Conservation (phyloP, 1,140 invertebrate species). For the Homalodisca vitripennis region DNA sequence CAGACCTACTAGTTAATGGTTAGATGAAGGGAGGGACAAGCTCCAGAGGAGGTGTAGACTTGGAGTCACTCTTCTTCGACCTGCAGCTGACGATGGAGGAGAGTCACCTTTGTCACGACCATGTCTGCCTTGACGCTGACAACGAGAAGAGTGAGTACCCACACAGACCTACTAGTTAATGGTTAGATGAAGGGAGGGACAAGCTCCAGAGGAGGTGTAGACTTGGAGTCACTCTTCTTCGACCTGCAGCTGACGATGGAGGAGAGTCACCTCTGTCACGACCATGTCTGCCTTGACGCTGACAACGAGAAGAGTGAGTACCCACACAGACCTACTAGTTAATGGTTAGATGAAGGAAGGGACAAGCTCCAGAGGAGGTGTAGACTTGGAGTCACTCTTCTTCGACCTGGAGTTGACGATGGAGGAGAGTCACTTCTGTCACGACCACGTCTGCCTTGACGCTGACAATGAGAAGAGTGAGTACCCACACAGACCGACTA, state of each 20-base stretch:
- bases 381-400: constrained; percentile 80
- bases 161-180: too few relatives aligned
- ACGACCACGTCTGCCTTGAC: constrained; percentile 65
- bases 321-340: too few relatives aligned
- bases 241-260: constrained; percentile 86
- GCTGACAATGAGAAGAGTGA: constrained; percentile 59
- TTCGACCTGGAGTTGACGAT: constrained; percentile 86
- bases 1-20: too few relatives aligned
- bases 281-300: constrained; percentile 62
- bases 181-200: too few relatives aligned
- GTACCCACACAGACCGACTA: too few relatives aligned
- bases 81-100: constrained; percentile 84
- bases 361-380: too few relatives aligned
- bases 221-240: constrained; percentile 84
- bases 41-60: constrained; percentile 16
- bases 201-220: too few relatives aligned
- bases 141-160: constrained; percentile 59
- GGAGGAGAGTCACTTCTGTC: constrained; percentile 72
- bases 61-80: constrained; percentile 85
- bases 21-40: constrained; percentile 53
- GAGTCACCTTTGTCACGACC: constrained; percentile 65
- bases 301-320: constrained; percentile 59
- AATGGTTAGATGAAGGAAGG: too few relatives aligned
- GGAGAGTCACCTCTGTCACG: constrained; percentile 66
- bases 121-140: constrained; percentile 60